Evolutionary conservation across 2,888 invertebrate genomes (phyloP), one percentile per base, ranked within the genome.

Genomic region (Frankliniella fusca): DNA sequence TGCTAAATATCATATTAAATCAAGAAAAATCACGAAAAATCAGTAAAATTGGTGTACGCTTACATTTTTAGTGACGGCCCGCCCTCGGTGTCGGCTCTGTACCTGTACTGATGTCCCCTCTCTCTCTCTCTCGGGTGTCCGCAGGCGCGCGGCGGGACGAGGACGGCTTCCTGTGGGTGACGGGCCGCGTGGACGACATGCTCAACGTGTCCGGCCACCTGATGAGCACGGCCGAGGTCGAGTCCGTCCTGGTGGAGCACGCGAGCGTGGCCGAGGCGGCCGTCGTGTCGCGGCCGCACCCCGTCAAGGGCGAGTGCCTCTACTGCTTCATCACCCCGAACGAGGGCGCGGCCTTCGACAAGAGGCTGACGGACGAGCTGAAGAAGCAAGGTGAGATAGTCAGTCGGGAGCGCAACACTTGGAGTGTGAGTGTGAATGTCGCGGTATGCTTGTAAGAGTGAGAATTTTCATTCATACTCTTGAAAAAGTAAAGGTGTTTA

Each of bases 171-270:
- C 89, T 97, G 83, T 98, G 97, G 97, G 94, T 99, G 83, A 98
- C 98, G 0, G 98, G 98, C 0, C 93, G 98, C 83, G 95, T 98
- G 70, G 99, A 99, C 88, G 99, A 99, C 88, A 98, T 99, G 97
- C 90, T 99, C 85, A 99, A 99, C 88, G 98, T 99, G 12, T 98
- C 97, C 3, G 99, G 99, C 0, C 99, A 99, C 89, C 90, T 99
- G 82, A 94, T 99, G 93, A 97, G 97, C 84, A 99, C 99, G 0
- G 95, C 99, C 0, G 98, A 99, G 90, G 94, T 95, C 0, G 95
- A 96, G 88, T 93, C 94, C 20, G 94, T 95, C 38, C 90, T 96
- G 23, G 92, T 94, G 0, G 94, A 94, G 87, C 94, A 96, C 87
- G 88, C 90, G 0, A 90, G 91, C 18, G 95, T 99, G 0, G 93